Evolutionary conservation across 2,888 invertebrate genomes (phyloP), one percentile per base, ranked within the genome.

Genomic region (Magallana nippona): DNA sequence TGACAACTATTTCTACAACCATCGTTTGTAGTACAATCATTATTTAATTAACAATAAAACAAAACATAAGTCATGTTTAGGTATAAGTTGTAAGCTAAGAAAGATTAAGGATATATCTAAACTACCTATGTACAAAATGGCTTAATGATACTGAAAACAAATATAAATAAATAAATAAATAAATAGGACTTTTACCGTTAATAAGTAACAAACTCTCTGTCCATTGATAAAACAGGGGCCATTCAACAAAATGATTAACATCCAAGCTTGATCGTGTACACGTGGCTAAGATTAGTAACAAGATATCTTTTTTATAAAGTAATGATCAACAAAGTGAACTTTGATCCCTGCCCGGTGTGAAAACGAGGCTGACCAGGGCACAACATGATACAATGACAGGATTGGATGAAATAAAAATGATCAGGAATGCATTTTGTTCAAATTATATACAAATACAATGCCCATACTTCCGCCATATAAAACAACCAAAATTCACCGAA

Each of bases 321-420:
- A 22, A 32, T 71, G 71, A 71, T 27, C 71, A 71, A 71, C 71
- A 71, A 71, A 15, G 71, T 71, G 71, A 71, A 27, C 71, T 71
- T 71, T 71, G 71, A 71, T 71, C 71, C 71, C 71, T 71, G 71
- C 71, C 71, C 71, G 71, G 71, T 71, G 27, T 71, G 32, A 71
- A 71, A 71, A 71, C 71, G 71, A 71, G 71, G 71, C 71, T 71
- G 27, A 71, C 71, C 71, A 71, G 71, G 71, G 71, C 71, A 71
- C 71, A 71, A 71, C 71, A 71, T 71, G 71, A 71, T 71, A 32
- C 27, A 22, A 71, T 71, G 71, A 71, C 71, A 71, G 71, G 71
- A 71, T 71, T 71, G 27, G 27, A 71, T 71, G 71, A 22, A 71
- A 44, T 44, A 71, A 60, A 19, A 60, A 71, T 71, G 71, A 71